Evolutionary conservation across 30 jellyfish, hydroid and myxozoan species (phyloP).

Genomic region (Nemopilema nomurai): DNA sequence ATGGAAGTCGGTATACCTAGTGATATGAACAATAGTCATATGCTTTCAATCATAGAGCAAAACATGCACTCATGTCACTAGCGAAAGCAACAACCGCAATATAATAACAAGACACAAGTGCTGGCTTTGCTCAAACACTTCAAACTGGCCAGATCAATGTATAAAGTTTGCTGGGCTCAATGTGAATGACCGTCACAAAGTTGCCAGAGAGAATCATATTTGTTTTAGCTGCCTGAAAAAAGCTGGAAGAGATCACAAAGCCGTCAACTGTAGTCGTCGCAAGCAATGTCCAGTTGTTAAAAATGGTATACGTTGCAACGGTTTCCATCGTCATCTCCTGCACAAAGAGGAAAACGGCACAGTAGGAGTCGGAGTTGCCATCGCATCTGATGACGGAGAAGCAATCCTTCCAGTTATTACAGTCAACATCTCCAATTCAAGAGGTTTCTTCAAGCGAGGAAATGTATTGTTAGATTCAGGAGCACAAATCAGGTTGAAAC

Average conservation of each 20-base stretch:
- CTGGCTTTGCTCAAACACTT: conserved; percentile 60
- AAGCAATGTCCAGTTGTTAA: conserved; percentile 28
- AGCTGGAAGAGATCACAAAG: conserved; percentile 56
- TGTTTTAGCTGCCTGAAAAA: conserved; percentile 66
- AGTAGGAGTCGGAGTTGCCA: conserved; percentile 50
- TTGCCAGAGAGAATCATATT: conserved; percentile 54
- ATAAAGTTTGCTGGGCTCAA: conserved; percentile 47
- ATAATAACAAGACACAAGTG: conserved; percentile 40
- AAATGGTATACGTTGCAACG: conserved; percentile 52
- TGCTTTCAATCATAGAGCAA: conserved; percentile 72
- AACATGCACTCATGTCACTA: conserved; percentile 53
- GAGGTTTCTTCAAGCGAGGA: conserved; percentile 54
- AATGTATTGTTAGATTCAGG: conserved; percentile 69
- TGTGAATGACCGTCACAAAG: conserved; percentile 48
- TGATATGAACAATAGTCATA: conserved; percentile 71
- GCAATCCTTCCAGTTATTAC: conserved; percentile 59
- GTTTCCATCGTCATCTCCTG: conserved; percentile 52
- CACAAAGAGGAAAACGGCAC: conserved; percentile 27
- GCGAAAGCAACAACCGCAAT: conserved; percentile 60
- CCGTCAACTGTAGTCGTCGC: conserved; percentile 47
- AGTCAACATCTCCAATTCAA: conserved; percentile 53
- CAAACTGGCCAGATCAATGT: conserved; percentile 68
- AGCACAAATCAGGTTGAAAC: conserved; percentile 61
- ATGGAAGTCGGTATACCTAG: conserved; percentile 60
- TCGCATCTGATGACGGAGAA: conserved; percentile 49